phyloP scores from a whole-genome alignment of 1,140 invertebrate species.

The Drosophila nikananu region DNA sequence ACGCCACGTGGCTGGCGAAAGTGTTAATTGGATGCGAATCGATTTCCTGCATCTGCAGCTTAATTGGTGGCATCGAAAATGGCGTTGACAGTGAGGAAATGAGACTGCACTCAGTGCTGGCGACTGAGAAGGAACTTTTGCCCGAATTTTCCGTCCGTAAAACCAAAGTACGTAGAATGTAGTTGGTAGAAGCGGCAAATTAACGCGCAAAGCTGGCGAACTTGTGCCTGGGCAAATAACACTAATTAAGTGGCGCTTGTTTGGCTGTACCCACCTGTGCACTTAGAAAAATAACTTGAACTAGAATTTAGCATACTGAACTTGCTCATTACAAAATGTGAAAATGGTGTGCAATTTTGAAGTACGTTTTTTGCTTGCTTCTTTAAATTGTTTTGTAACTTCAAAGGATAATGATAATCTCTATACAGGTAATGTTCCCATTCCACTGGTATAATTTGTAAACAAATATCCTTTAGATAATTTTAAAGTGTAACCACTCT shows the following conservation, averaged over 20 bases:
- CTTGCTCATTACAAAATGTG: background rate
- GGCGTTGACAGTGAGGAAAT: slow-evolving; percentile 32
- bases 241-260: slow-evolving; percentile 72
- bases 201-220: slow-evolving; percentile 24
- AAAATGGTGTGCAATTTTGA: background rate
- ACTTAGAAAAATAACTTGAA: background rate
- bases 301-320: too few species aligned
- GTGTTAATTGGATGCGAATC: slow-evolving; percentile 44
- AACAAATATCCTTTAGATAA: background rate
- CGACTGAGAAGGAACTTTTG: slow-evolving; percentile 13
- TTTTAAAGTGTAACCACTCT: slow-evolving; percentile 25
- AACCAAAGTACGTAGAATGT: slow-evolving; percentile 13
- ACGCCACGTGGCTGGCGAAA: slow-evolving; percentile 5
- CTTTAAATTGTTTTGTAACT: background rate
- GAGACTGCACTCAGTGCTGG: slow-evolving; percentile 1
- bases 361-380: background rate
- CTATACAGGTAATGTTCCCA: too few species aligned
- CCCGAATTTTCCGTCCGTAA: slow-evolving; percentile 14
- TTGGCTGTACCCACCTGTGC: slow-evolving; percentile 8
- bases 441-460: too few species aligned
- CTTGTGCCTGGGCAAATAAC: slow-evolving; percentile 60
- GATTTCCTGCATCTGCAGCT: slow-evolving; percentile 31
- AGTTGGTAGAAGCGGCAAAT: slow-evolving; percentile 27
- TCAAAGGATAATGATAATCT: too few species aligned
- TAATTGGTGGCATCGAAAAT: slow-evolving; percentile 40